These are phyloP conservation scores for Himalopsyche kuldschensis DNA, from an alignment of 2,888 invertebrate species.

Conservation along the genomic window DNA sequence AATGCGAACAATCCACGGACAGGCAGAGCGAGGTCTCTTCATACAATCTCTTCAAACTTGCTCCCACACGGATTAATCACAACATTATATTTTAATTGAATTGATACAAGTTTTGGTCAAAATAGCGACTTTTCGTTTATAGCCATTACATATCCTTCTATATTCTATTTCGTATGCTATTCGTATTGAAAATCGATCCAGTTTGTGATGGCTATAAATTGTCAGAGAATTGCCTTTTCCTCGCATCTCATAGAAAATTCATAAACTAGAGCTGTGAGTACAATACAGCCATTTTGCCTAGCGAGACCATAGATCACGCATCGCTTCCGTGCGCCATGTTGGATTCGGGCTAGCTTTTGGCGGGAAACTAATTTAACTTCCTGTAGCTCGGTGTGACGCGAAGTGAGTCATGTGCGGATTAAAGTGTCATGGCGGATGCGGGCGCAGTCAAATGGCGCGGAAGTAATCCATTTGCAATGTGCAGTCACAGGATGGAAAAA, in stretches of 20 bases:
- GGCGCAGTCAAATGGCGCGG: not conserved
- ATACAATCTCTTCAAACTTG: no score
- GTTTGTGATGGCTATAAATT: not conserved
- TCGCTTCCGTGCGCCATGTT: conserved; percentile 4
- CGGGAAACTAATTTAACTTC: conserved; percentile 8
- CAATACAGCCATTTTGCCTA: not conserved
- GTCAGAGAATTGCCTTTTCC: not conserved
- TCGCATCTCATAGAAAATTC: not conserved
- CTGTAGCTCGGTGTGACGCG: not conserved
- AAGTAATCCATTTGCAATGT: conserved; percentile 1
- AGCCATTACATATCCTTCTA: no score
- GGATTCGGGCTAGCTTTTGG: not conserved
- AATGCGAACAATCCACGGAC: no score
- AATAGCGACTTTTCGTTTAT: no score
- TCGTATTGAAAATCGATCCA: no score
- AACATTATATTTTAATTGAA: no score
- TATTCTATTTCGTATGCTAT: no score
- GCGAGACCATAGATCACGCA: conserved; percentile 3
- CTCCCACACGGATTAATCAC: no score
- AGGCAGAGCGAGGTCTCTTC: no score
- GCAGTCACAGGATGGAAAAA: not conserved
- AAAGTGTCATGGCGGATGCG: not conserved
- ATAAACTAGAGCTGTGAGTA: not conserved
- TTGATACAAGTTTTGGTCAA: no score
- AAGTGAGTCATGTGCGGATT: not conserved